Base-by-base conservation (phyloP, 2,113 vertebrate species). In the Pangasianodon hypophthalmus region DNA sequence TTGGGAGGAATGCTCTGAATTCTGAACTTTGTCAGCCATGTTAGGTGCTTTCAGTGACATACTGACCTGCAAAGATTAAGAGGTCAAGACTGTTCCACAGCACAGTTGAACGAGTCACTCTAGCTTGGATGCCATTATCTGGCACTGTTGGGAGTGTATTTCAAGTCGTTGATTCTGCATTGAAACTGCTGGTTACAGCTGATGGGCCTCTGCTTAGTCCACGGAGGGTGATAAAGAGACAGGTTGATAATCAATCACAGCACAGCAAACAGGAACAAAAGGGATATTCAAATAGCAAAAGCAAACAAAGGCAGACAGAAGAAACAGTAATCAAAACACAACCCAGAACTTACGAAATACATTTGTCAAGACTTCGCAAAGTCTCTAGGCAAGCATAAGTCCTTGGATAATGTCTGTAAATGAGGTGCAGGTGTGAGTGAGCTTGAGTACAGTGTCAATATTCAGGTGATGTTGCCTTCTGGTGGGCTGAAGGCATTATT, bases 401-500 rank as follows among this genome's bases (percentile, higher is more conserved):
- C 56, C 37, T 44, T 41, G 44, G 82, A 60, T 82, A 82, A 52
- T 83, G 32, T 58, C 3, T 24, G 21, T 44, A 84, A 44, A 44
- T 83, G 52, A 58, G 81, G 32, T 58, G 54, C 54, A 60, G 32
- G 9, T 83, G 54, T 58, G 81, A 83, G 32, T 60, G 9, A 58
- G 81, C 54, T 58, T 58, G 54, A 60, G 14, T 32, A 83, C n/a
- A 58, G 81, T 1, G 13, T 44, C 2, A 21, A 44, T 60, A 60
- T 84, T 83, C 82, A 84, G n/a, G 54, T 60, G 56, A 84, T 19
- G 7, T 60, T 60, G 54, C 82, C 82, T 37, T 60, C 82, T 84
- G 54, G 19, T 2, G 4, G 82, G 19, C 9, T 60, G 56, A 60
- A 58, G 10, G 82, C 5, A 3, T 29, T 41, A 26, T n/a, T 41